These are phyloP conservation scores for Aeoliscus strigatus DNA, from an alignment of 2,797 vertebrate species.

Conservation along the genomic window DNA sequence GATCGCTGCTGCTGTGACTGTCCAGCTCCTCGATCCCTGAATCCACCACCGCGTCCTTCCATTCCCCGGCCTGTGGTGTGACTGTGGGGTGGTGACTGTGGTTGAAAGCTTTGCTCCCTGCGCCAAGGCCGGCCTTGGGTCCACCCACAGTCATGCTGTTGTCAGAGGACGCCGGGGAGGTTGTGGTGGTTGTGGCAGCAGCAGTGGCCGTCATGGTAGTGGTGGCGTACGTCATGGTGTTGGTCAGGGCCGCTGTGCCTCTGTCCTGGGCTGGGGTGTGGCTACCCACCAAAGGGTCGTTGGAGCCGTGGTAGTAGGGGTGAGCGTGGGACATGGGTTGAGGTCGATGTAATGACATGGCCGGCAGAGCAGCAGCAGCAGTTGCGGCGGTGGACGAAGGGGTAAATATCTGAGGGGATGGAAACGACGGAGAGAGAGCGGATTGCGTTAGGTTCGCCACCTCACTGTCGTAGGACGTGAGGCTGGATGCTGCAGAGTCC, in stretches of 20 bases:
- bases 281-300: conserved; percentile 35
- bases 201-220: conserved; percentile 65
- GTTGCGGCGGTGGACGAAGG: conserved; percentile 47
- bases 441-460: conserved; percentile 90
- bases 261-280: conserved; percentile 61
- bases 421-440: conserved; percentile 72
- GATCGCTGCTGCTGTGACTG: conserved; percentile 88
- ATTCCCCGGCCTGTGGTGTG: conserved; percentile 78
- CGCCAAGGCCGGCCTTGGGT: conserved; percentile 43
- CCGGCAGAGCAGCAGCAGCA: conserved; percentile 33
- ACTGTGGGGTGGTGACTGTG: conserved; percentile 40
- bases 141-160: conserved; percentile 53
- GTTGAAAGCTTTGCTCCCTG: conserved; percentile 49
- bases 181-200: conserved; percentile 62
- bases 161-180: conserved; percentile 60
- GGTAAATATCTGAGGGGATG: conserved; percentile 69
- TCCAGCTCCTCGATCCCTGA: conserved; percentile 91
- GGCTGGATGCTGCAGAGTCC: conserved; percentile 88
- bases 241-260: conserved; percentile 59
- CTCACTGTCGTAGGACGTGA: conserved; percentile 92
- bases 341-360: conserved; percentile 65
- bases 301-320: conserved; percentile 49
- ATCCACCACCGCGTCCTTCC: conserved; percentile 78
- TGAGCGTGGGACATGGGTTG: conserved; percentile 70
- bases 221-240: conserved; percentile 73